These are phyloP conservation scores for Stictocephala bisonia DNA, from an alignment of 2,888 invertebrate species.

Conservation along the genomic window DNA sequence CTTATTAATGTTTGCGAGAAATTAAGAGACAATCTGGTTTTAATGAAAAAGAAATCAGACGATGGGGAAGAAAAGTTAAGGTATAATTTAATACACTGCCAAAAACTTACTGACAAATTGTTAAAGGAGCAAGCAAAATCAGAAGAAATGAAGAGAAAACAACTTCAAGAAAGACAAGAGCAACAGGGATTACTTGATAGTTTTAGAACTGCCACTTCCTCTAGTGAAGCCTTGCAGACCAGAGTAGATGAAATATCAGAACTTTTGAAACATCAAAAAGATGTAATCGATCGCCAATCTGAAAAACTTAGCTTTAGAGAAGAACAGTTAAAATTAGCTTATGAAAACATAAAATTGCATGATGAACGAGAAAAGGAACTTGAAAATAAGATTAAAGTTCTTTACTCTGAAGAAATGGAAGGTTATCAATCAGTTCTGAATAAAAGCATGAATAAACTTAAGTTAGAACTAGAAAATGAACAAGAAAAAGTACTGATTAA, in stretches of 20 bases:
- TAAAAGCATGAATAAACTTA: not conserved
- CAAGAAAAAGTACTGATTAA: conserved; percentile 21
- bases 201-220: not conserved
- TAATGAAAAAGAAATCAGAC: not conserved
- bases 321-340: not conserved
- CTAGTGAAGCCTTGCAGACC: not conserved
- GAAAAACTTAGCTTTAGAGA: not conserved
- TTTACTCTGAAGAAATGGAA: too few species aligned
- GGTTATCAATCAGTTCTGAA: too few species aligned
- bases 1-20: not conserved
- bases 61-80: not conserved
- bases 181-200: not conserved
- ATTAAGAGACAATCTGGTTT: not conserved
- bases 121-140: not conserved
- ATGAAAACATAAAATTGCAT: conserved; percentile 19
- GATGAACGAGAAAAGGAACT: not conserved
- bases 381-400: not conserved
- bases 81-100: not conserved
- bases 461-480: conserved; percentile 1
- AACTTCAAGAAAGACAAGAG: not conserved
- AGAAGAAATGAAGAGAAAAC: not conserved
- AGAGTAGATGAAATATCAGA: conserved; percentile 11
- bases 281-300: not conserved
- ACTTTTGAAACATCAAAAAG: conserved; percentile 7
- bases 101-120: conserved; percentile 6